Conservation (phyloP, 2,113 vertebrate genomes). For the Microcebus murinus region DNA sequence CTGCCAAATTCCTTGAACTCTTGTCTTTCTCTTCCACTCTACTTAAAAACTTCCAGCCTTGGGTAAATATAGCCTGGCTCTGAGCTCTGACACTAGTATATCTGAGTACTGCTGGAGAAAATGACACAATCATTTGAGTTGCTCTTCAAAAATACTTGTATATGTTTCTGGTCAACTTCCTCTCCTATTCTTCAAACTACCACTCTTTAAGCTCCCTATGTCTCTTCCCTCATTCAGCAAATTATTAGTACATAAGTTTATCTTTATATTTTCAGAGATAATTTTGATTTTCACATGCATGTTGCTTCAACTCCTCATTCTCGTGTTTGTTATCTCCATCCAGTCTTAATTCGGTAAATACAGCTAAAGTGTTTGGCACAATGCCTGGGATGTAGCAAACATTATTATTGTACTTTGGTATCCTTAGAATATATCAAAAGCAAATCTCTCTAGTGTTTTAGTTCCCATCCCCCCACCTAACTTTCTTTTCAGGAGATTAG, state of each 20-base stretch:
- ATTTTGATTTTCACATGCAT: conserved; percentile 48
- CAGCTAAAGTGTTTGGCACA: not conserved
- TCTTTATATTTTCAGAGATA: not conserved
- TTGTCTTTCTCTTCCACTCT: not conserved
- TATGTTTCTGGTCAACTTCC: not conserved
- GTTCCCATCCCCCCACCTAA: not conserved
- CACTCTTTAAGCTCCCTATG: not conserved
- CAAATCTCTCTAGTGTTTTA: not conserved
- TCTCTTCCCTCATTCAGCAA: not conserved
- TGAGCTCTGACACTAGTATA: not conserved
- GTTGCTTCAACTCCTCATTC: conserved; percentile 38
- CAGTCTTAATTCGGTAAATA: not conserved
- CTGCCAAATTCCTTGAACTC: not conserved
- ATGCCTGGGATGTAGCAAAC: not conserved
- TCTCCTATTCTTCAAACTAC: not conserved
- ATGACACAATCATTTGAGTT: not conserved
- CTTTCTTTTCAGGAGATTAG: conserved; percentile 2
- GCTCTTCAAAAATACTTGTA: not conserved
- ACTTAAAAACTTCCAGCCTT: not conserved
- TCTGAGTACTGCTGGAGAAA: not conserved
- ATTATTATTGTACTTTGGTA: not conserved
- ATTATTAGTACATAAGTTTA: not conserved
- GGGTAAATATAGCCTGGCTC: not conserved
- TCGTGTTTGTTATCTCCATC: not conserved
- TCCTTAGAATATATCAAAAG: not conserved